Evolutionary conservation across 2,113 vertebrate genomes (phyloP), one percentile per base, ranked within the genome.

Genomic region (Gulo gulo): DNA sequence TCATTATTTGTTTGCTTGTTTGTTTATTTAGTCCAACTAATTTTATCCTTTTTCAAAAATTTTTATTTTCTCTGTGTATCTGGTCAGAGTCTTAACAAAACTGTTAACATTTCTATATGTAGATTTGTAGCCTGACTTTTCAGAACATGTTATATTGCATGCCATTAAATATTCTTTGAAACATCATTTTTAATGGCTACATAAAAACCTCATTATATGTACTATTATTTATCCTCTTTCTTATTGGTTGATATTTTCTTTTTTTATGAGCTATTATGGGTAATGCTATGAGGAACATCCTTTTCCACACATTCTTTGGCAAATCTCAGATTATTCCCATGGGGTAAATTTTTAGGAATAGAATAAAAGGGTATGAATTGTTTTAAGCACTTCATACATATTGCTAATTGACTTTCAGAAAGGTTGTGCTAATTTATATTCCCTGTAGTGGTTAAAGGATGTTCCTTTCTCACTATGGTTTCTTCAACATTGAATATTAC

Each of bases 191-290:
- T 97, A 97, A 97, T 97, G 74, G 59, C 78, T 50, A 81, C 88
- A 96, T 97, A 97, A 97, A 98, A 97, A 83, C 91, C 86, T 73
- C 88, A 96, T 97, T 96, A 91, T 93, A 80, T 82, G 47, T 97
- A 92, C 81, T 91, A 88, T 98, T 97, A 97, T 96, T 98, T 97
- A 97, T 91, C 79, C 39, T 95, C 65, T 88, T 67, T 61, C 65
- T 85, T 94, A 93, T 89, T 97, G 95, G 93, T 87, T 96, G 93
- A 84, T 98, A 96, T 92, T 97, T 97, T 45, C 83, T 90, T 97
- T 95, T 95, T 97, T 96, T 94, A 97, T 97, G 97, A 83, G 79
- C 84, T 96, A 59, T 92, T 95, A 96, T 95, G 61, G 91, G 52
- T 81, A 96, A 50, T 82, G n/a, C 24, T 86, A 61, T 39, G 18